Evolutionary conservation across 2,797 vertebrate species (phyloP).

Genomic region (Picus viridis): DNA sequence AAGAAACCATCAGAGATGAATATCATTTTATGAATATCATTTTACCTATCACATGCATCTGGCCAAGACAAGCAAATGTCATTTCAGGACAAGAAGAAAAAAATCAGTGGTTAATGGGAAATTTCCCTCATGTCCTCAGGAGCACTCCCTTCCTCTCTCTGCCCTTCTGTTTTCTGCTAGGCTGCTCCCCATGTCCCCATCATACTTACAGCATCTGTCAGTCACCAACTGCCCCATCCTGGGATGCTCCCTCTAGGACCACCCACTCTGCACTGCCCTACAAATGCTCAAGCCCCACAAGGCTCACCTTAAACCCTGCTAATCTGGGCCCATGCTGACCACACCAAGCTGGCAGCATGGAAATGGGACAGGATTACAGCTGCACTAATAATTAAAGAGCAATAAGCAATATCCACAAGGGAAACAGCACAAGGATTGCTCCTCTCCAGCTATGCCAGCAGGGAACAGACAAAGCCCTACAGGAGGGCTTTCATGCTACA

Average conservation of each 20-base stretch:
- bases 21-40: accelerated
- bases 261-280: neutral
- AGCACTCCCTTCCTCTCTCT: accelerated
- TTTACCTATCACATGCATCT: neutral
- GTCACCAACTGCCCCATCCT: accelerated
- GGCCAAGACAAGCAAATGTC: accelerated
- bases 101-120: accelerated
- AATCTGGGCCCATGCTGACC: neutral
- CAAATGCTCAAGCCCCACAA: accelerated
- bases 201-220: accelerated
- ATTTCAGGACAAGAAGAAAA: neutral
- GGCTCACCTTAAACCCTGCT: neutral
- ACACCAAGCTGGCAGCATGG: accelerated
- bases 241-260: neutral
- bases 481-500: neutral
- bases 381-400: neutral
- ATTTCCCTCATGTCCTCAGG: neutral
- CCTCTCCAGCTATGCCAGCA: neutral
- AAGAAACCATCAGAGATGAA: neutral
- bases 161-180: neutral
- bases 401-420: neutral
- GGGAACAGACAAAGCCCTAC: neutral
- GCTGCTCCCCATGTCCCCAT: accelerated
- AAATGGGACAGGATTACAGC: neutral
- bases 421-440: neutral